Evolutionary conservation across 2,113 vertebrate species (phyloP).

Genomic region (Hippocampus zosterae): DNA sequence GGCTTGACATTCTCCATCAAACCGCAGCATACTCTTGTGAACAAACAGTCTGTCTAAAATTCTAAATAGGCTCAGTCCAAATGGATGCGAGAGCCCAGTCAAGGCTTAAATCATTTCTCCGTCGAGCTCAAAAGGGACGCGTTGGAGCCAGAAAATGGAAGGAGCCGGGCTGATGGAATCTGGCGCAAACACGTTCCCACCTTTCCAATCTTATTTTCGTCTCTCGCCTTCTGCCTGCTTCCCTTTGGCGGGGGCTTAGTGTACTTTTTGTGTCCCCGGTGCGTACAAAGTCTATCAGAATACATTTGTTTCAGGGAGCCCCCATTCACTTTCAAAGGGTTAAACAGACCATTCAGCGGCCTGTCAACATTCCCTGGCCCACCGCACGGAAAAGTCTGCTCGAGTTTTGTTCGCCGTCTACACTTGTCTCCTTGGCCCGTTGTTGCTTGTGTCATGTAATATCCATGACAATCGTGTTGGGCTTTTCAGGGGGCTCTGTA

Average conservation of each 20-base stretch:
- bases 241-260: conserved; percentile 71
- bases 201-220: conserved; percentile 75
- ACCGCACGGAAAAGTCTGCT: conserved; percentile 82
- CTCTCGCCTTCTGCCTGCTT: conserved; percentile 67
- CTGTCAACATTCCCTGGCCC: conserved; percentile 90
- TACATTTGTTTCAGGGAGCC: conserved; percentile 84
- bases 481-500: conserved; percentile 87
- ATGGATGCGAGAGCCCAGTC: conserved; percentile 64
- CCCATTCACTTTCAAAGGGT: conserved; percentile 98
- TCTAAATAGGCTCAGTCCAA: conserved; percentile 68
- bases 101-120: conserved; percentile 72
- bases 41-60: conserved; percentile 68
- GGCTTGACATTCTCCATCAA: conserved; percentile 64
- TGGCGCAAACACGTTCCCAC: conserved; percentile 73
- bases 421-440: conserved; percentile 90
- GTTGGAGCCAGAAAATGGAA: conserved; percentile 68
- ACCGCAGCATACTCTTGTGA: conserved; percentile 58
- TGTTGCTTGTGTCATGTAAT: conserved; percentile 95
- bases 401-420: conserved; percentile 86
- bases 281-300: conserved; percentile 91
- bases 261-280: conserved; percentile 78
- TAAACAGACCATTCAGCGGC: conserved; percentile 99
- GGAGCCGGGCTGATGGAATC: conserved; percentile 69
- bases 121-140: conserved; percentile 67
- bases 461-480: conserved; percentile 99